phyloP scores from a whole-genome alignment of 2,888 invertebrate species.

The Tipula confusa region DNA sequence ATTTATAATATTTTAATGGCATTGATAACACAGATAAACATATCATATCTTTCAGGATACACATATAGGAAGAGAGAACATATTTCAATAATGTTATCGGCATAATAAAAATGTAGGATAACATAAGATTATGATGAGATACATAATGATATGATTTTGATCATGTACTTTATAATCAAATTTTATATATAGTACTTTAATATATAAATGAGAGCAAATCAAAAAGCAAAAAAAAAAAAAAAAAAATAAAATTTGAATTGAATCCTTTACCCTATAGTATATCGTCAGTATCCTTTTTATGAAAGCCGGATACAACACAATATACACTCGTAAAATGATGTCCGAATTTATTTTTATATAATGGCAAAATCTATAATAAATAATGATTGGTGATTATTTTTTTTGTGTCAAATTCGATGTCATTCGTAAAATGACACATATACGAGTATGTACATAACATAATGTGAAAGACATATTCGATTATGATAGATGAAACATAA shows the following conservation, averaged over 20 bases:
- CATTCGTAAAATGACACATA: background rate
- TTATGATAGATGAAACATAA: background rate
- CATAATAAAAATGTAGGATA: background rate
- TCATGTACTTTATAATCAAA: background rate
- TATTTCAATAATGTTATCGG: background rate
- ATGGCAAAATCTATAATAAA: background rate
- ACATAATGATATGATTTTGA: background rate
- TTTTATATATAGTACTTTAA: background rate
- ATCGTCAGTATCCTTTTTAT: background rate
- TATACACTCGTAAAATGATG: background rate
- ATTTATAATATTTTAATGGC: conserved; percentile 20
- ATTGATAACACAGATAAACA: conserved; percentile 25
- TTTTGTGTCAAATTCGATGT: background rate
- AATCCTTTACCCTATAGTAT: background rate
- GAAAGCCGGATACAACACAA: background rate
- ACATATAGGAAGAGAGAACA: background rate
- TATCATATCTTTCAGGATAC: background rate
- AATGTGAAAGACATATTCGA: background rate
- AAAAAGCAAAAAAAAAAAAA: background rate
- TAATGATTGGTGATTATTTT: background rate
- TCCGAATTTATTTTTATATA: background rate
- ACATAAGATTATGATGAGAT: background rate
- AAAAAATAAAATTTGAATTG: no score
- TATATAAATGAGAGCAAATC: background rate
- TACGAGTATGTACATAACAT: no score